A percentile compares a stretch with the other conserved stretches of the same genome.
These are phyloP conservation scores for Cebus imitator DNA, from an alignment of 2,113 vertebrate species.

Conservation along the genomic window DNA sequence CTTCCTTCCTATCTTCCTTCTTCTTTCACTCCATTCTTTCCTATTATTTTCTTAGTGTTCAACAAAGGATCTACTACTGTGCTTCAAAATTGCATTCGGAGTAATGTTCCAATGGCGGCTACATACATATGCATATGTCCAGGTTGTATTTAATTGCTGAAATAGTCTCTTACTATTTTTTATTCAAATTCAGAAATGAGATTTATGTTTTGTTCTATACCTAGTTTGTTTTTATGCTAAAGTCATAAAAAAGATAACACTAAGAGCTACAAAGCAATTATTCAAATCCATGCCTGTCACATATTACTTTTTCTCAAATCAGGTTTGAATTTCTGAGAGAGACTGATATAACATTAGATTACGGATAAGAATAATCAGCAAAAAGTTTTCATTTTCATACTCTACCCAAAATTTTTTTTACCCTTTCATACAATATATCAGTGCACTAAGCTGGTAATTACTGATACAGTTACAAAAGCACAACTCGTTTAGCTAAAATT, in stretches of 20 bases:
- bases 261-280: slow-evolving; percentile 79
- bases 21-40: background rate
- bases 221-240: slow-evolving; percentile 79
- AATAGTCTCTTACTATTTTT: slow-evolving; percentile 72
- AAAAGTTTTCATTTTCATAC: slow-evolving; percentile 73
- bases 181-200: slow-evolving; percentile 75
- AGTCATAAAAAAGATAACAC: slow-evolving; percentile 82
- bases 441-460: slow-evolving; percentile 78
- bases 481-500: slow-evolving; percentile 79
- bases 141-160: slow-evolving; percentile 30
- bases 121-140: background rate
- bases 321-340: slow-evolving; percentile 82
- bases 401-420: slow-evolving; percentile 70
- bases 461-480: slow-evolving; percentile 72
- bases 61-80: slow-evolving; percentile 64
- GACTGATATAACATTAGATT: slow-evolving; percentile 79
- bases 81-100: slow-evolving; percentile 47
- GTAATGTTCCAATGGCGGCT: slow-evolving; percentile 55
- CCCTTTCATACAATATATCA: slow-evolving; percentile 75
- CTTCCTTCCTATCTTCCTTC: background rate
- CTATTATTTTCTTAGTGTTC: slow-evolving; percentile 49
- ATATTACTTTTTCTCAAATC: slow-evolving; percentile 85
- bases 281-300: slow-evolving; percentile 82
- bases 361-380: slow-evolving; percentile 72
- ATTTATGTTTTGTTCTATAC: slow-evolving; percentile 63